Conservation (phyloP, 2,888 invertebrate genomes). For the Gibbula magus region DNA sequence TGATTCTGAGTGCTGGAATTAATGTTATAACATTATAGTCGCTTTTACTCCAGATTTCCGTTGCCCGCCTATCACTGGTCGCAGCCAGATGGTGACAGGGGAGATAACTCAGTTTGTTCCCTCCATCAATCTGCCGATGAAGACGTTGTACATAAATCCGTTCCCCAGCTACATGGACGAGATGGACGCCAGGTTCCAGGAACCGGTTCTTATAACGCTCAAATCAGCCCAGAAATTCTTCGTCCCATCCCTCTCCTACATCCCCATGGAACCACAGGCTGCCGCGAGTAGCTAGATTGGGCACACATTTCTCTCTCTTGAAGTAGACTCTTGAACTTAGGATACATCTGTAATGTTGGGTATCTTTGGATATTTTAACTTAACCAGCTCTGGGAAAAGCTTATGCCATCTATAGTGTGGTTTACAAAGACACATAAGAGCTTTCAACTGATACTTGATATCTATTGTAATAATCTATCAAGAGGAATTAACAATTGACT, state of each 20-base stretch:
- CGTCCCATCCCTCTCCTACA: conserved; percentile 67
- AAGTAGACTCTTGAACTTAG: background rate
- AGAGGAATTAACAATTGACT: too few relatives aligned
- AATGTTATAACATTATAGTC: too few relatives aligned
- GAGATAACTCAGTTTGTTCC: conserved; percentile 68
- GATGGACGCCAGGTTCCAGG: conserved; percentile 57
- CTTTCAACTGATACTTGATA: too few relatives aligned
- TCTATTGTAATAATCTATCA: too few relatives aligned
- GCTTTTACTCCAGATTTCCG: conserved; percentile 57
- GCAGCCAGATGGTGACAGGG: conserved; percentile 60
- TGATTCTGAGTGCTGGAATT: too few relatives aligned
- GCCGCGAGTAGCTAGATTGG: conserved; percentile 31
- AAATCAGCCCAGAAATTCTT: conserved; percentile 73
- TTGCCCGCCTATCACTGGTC: conserved; percentile 55
- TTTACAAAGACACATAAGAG: too few relatives aligned
- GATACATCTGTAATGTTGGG: background rate
- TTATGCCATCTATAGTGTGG: too few relatives aligned
- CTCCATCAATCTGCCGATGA: conserved; percentile 73
- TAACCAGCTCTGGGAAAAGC: too few relatives aligned
- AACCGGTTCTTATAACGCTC: conserved; percentile 71
- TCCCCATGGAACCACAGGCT: conserved; percentile 41
- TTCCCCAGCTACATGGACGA: conserved; percentile 68
- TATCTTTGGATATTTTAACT: too few relatives aligned
- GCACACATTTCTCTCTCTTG: too few relatives aligned
- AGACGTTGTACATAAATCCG: conserved; percentile 71